A percentile compares a stretch with the other conserved stretches of the same genome.
These are phyloP conservation scores for Bucco capensis DNA, from an alignment of 2,113 vertebrate species.

Conservation along the genomic window DNA sequence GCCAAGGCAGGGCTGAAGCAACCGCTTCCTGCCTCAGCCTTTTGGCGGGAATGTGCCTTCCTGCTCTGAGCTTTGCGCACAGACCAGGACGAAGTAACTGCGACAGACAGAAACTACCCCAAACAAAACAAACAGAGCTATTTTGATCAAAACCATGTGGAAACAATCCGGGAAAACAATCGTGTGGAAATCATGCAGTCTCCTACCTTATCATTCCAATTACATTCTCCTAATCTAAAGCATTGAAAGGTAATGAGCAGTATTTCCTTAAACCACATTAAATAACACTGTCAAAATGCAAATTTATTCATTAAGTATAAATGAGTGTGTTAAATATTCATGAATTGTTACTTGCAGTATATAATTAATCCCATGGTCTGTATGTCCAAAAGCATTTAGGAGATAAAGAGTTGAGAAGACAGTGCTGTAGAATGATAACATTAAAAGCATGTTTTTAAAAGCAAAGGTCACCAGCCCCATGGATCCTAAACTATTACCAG, in stretches of 20 bases:
- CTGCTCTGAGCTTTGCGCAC: not conserved
- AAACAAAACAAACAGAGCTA: not conserved
- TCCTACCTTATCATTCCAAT: conserved; percentile 73
- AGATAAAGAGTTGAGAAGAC: conserved; percentile 49
- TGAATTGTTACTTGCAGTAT: conserved; percentile 78
- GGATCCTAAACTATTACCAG: conserved; percentile 34
- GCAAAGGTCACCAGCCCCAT: conserved; percentile 25
- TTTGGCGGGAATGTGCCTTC: rapidly evolving
- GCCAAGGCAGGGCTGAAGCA: rapidly evolving
- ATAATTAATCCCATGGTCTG: conserved; percentile 81
- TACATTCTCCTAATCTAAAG: conserved; percentile 75
- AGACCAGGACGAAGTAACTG: not conserved
- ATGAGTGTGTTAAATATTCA: conserved; percentile 84
- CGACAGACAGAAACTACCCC: not conserved
- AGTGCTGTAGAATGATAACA: conserved; percentile 43
- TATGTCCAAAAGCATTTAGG: conserved; percentile 74
- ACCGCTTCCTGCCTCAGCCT: not conserved
- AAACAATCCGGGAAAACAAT: conserved; percentile 27
- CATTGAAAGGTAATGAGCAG: conserved; percentile 80
- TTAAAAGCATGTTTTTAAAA: conserved; percentile 46
- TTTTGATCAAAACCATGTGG: not conserved
- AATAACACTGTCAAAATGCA: conserved; percentile 84
- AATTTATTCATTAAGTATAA: conserved; percentile 87
- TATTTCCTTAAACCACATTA: conserved; percentile 82
- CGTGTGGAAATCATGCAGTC: conserved; percentile 51